Base-by-base conservation (phyloP, 1,140 invertebrate genomes). In the Panagrolaimus sp. region DNA sequence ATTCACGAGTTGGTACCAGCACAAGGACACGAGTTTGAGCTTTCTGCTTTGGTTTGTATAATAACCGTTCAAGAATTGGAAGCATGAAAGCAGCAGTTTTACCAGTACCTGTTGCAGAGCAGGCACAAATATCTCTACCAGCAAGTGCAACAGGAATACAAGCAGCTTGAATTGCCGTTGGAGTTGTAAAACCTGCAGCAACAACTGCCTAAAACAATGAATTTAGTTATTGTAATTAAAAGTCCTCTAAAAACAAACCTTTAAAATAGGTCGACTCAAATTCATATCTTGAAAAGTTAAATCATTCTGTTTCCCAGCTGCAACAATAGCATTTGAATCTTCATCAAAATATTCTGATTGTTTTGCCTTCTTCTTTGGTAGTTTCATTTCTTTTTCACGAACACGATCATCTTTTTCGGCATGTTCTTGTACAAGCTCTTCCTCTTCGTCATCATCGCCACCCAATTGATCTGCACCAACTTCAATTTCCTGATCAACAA, bases 11-110 rank as follows among this genome's bases (percentile, higher is more conserved):
- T 2, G 96, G 96, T 13, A 97, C 92, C 1, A 99, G 84, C 16
- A 98, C 90, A 11, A 98, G 85, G 9, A 98, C 95, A 72, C 93
- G 85, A 0, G 91, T 92, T 9, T 90, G 85, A 46, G 87, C 84
- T 66, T 88, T 87, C 47, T 86, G 84, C 63, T 84, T 83, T 4
- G 86, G 84, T 71, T 85, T 89, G 80, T 91, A 96, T 3, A 98
- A 83, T 64, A 98, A 86, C 74, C 96, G 87, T 85, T 98, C 96
- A 25, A 98, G 82, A 38, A 94, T 94, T 4, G 96, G 96, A 70
- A 99, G 85, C 92, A 98, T 96, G 82, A 97, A 99, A 0, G 95
- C 95, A 0, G 92, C 92, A 2, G 96, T 98, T 88, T 98, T 98
- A 85, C 94, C 95, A 7, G 95, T 98, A 46, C 95, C 96, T 0